phyloP scores from a whole-genome alignment of 2,797 vertebrate genomes.

The Fringilla coelebs region DNA sequence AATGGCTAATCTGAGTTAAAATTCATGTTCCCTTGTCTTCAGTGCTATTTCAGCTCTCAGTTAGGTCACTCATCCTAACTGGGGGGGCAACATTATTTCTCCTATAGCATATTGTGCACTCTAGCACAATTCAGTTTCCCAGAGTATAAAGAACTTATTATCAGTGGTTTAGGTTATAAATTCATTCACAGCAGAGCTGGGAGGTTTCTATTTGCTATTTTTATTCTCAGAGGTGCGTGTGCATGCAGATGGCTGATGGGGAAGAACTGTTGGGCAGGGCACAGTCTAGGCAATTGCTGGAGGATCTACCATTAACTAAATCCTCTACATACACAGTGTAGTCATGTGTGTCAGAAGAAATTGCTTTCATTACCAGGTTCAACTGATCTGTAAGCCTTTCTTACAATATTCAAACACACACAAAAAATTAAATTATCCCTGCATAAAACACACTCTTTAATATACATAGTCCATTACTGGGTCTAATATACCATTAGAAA shows the following conservation, averaged over 20 bases:
- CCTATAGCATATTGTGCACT: neutral
- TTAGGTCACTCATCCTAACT: neutral
- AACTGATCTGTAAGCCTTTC: neutral
- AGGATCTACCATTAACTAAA: neutral
- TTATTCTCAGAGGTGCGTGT: neutral
- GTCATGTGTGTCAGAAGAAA: neutral
- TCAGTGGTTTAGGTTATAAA: neutral
- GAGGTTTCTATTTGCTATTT: neutral
- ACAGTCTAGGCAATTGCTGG: neutral
- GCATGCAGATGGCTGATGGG: neutral
- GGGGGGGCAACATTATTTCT: neutral
- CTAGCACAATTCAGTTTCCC: neutral
- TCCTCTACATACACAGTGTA: neutral
- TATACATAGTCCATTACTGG: neutral
- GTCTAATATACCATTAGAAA: neutral
- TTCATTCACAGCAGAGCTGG: neutral
- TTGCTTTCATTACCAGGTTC: slow-evolving; percentile 9
- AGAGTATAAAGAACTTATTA: neutral
- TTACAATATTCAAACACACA: neutral
- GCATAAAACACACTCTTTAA: slow-evolving; percentile 4
- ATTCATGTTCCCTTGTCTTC: neutral
- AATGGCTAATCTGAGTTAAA: neutral
- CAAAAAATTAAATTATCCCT: neutral
- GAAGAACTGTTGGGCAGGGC: neutral
- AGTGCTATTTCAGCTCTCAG: neutral